A percentile compares a stretch with the other conserved stretches of the same genome.
These are phyloP conservation scores for Cyphomyrus discorhynchus DNA, from an alignment of 2,113 vertebrate species.

Conservation along the genomic window DNA sequence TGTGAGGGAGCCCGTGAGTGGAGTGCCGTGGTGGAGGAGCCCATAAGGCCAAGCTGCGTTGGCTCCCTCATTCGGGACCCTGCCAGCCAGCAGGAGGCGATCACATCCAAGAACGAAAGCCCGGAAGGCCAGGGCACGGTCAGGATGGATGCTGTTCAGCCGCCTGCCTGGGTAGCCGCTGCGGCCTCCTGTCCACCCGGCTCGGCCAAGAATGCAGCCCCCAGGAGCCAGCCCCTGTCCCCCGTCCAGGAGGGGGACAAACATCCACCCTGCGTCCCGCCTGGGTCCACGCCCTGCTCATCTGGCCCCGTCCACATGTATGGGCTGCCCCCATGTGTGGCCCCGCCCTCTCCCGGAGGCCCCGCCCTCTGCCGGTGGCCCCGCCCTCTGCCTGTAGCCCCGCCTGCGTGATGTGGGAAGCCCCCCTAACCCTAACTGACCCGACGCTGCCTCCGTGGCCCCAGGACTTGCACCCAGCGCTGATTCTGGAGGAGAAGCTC, in stretches of 20 bases:
- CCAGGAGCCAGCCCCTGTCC: constrained; percentile 41
- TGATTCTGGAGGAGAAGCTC: neutral
- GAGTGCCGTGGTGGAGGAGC: constrained; percentile 51
- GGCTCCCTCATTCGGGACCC: neutral
- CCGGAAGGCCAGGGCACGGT: neutral
- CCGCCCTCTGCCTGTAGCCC: neutral
- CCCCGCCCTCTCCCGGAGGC: neutral
- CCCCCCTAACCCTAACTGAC: neutral
- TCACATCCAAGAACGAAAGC: constrained; percentile 37
- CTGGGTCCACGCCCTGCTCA: neutral
- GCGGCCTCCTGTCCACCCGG: constrained; percentile 29
- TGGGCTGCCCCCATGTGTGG: neutral
- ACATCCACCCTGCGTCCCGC: constrained; percentile 44
- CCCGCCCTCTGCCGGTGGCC: neutral
- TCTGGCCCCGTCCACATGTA: neutral
- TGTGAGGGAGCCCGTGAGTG: constrained; percentile 32
- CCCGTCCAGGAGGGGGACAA: constrained; percentile 48
- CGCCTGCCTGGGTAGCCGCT: constrained; percentile 38
- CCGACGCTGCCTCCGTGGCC: neutral
- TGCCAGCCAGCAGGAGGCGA: constrained; percentile 49
- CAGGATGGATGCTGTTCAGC: constrained; percentile 40
- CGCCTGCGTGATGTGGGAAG: neutral
- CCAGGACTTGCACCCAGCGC: neutral
- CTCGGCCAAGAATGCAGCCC: constrained; percentile 37
- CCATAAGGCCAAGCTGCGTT: constrained; percentile 45